These are phyloP conservation scores for Asarcornis scutulata DNA, from an alignment of 2,113 vertebrate species.

Conservation along the genomic window DNA sequence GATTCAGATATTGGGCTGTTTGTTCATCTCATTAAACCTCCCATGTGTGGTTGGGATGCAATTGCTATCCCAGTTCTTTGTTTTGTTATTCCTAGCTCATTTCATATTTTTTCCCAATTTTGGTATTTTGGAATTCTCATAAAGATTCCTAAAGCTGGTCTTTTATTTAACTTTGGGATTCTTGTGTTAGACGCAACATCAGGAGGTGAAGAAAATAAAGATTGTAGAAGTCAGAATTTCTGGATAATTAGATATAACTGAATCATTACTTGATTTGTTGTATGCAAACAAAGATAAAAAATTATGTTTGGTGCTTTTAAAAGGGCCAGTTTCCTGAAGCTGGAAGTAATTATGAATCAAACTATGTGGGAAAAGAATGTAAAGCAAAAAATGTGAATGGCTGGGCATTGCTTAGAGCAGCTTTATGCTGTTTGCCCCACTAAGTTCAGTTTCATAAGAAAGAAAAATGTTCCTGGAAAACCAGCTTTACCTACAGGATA, in stretches of 20 bases:
- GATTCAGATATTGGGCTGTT: not conserved
- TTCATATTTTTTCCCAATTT: not conserved
- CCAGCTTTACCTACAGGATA: not conserved
- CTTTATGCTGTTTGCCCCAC: not conserved
- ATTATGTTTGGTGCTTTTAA: slow-evolving; percentile 16
- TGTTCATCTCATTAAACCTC: not conserved
- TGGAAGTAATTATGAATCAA: slow-evolving; percentile 63
- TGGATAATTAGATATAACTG: not conserved
- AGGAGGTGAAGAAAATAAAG: not conserved
- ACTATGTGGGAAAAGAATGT: slow-evolving; percentile 32
- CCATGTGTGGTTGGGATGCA: not conserved
- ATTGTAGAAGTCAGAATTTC: not conserved
- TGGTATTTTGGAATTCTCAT: not conserved
- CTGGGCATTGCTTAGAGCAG: slow-evolving; percentile 38
- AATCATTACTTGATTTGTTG: slow-evolving; percentile 19
- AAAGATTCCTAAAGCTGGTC: not conserved
- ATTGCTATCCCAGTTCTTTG: not conserved
- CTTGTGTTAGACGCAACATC: not conserved
- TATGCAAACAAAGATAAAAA: slow-evolving; percentile 32
- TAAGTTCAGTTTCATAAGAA: not conserved
- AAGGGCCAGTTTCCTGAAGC: slow-evolving; percentile 44
- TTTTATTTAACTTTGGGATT: not conserved
- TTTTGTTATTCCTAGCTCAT: not conserved
- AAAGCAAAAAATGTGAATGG: slow-evolving; percentile 57
- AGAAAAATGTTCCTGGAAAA: not conserved